These are phyloP conservation scores for Akabosia matsudoensis DNA, from an alignment of 1,140 invertebrate genomes.

Conservation along the genomic window DNA sequence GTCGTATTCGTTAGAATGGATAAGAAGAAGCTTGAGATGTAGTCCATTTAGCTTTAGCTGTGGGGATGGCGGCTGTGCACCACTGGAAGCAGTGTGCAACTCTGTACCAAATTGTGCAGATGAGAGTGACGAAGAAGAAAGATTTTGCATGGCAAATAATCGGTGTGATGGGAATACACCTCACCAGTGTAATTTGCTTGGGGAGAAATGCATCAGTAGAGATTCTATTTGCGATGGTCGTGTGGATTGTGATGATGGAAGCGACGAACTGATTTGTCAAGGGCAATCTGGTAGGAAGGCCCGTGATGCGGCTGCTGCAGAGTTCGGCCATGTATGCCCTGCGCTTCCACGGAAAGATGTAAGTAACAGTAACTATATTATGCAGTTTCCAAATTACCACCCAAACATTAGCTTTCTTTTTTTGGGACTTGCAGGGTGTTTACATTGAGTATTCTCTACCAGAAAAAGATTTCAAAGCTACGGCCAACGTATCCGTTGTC, in stretches of 20 bases:
- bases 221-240: slow-evolving; percentile 4
- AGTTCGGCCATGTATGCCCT: background rate
- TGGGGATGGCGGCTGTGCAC: background rate
- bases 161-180: background rate
- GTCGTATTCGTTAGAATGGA: slow-evolving; percentile 28
- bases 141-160: slow-evolving; percentile 1
- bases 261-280: background rate
- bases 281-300: background rate
- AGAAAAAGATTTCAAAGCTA: background rate
- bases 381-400: too few species aligned
- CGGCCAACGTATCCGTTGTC: background rate
- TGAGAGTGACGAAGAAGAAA: slow-evolving; percentile 11
- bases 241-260: background rate
- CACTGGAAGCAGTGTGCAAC: slow-evolving; percentile 17
- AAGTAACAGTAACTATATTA: background rate
- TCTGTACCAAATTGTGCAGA: slow-evolving; percentile 4
- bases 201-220: slow-evolving; percentile 1
- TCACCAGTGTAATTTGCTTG: slow-evolving; percentile 6
- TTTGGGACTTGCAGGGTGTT: background rate
- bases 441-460: background rate
- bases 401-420: too few species aligned
- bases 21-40: slow-evolving; percentile 32
- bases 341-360: background rate
- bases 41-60: slow-evolving; percentile 22
- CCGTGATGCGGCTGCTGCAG: background rate